Evolutionary conservation across 2,888 invertebrate genomes (phyloP).

Genomic region (Philhelius pedissequus): DNA sequence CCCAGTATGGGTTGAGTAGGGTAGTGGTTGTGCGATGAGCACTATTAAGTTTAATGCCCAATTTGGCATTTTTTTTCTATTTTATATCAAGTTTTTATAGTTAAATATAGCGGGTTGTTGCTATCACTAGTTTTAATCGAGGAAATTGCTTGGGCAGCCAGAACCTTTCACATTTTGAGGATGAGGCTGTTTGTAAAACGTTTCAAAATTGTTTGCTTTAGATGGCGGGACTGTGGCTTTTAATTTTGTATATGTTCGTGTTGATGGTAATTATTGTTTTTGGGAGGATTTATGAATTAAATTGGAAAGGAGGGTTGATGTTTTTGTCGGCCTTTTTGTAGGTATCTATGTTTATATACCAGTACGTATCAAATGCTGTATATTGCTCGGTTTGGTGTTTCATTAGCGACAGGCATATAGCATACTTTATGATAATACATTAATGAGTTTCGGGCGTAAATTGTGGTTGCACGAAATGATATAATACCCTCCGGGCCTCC

Average conservation of each 20-base stretch:
- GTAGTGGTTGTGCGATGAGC: constrained; percentile 45
- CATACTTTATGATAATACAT: constrained; percentile 51
- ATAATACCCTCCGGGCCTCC: constrained; percentile 27
- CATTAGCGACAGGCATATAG: constrained; percentile 2
- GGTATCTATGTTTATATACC: background rate
- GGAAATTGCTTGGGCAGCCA: constrained; percentile 37
- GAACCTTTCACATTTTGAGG: background rate
- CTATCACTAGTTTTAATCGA: constrained; percentile 32
- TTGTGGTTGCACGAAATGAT: constrained; percentile 43
- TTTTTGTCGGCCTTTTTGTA: background rate
- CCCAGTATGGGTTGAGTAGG: no score
- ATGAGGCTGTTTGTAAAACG: constrained; percentile 23
- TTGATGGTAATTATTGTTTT: constrained; percentile 28
- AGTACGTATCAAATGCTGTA: background rate
- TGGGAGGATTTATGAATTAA: constrained; percentile 2
- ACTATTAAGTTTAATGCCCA: constrained; percentile 63
- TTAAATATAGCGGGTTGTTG: background rate
- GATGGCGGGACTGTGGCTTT: background rate
- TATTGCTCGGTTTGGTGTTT: constrained; percentile 24
- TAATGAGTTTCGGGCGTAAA: constrained; percentile 48
- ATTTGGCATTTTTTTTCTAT: constrained; percentile 52
- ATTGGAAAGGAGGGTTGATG: background rate
- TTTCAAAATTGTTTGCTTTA: constrained; percentile 28
- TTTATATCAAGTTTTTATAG: constrained; percentile 5
- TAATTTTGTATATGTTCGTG: constrained; percentile 9